Percentiles rank a stretch among this genome's conserved stretches.
Evolutionary conservation across 2,797 vertebrate species (phyloP).

Genomic region (Eulemur coronatus): DNA sequence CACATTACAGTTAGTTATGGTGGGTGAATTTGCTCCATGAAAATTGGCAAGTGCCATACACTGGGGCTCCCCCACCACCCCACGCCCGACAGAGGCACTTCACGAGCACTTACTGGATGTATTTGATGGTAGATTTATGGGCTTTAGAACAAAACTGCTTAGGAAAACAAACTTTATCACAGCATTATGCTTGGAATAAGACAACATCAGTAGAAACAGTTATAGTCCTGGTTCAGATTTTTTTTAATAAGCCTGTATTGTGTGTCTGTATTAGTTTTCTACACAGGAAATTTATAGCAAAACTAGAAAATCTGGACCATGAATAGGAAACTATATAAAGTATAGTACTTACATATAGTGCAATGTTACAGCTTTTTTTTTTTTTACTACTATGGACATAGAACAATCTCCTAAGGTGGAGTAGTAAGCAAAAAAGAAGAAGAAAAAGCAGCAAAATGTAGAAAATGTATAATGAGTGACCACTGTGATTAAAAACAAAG

Average conservation of each 20-base stretch:
- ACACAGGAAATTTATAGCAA: not conserved
- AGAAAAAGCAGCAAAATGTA: not conserved
- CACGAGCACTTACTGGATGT: not conserved
- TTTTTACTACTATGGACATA: not conserved
- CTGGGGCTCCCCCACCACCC: not conserved
- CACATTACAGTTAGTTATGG: not conserved
- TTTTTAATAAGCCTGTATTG: not conserved
- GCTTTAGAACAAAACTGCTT: not conserved
- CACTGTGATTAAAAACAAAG: not conserved
- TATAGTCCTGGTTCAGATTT: not conserved
- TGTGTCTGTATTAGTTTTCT: conserved; percentile 1
- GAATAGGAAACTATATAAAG: not conserved
- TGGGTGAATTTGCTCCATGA: not conserved
- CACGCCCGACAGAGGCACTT: not conserved
- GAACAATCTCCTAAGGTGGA: not conserved
- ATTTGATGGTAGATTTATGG: not conserved
- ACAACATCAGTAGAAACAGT: not conserved
- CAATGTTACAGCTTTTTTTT: not conserved
- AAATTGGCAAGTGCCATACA: not conserved
- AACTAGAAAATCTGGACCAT: not conserved
- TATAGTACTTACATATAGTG: not conserved
- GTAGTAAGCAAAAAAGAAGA: not conserved
- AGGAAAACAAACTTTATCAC: conserved; percentile 4
- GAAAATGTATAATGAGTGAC: not conserved
- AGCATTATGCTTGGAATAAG: not conserved